A percentile compares a stretch with the other conserved stretches of the same genome.
Conservation (phyloP, 2,797 vertebrate genomes). For the Sebastes glaucus region DNA sequence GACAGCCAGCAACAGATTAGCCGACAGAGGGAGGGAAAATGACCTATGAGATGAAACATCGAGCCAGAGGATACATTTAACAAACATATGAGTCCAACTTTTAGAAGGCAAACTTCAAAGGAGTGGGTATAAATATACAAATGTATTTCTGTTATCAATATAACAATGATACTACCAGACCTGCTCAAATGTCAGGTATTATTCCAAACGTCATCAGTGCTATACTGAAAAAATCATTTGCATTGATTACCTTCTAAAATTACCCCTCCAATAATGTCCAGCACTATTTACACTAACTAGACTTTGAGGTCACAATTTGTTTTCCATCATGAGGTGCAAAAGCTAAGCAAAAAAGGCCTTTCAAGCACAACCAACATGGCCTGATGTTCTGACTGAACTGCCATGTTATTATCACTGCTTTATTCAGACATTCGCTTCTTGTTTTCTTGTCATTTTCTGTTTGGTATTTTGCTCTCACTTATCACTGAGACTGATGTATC, state of each 20-base stretch:
- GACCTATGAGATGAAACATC: conserved; percentile 47
- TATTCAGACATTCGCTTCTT: conserved; percentile 6
- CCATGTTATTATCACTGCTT: conserved; percentile 1
- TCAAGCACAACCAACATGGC: background rate
- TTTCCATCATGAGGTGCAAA: conserved; percentile 14
- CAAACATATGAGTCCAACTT: conserved; percentile 16
- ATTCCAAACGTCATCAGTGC: conserved; percentile 40
- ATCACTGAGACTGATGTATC: conserved; percentile 16
- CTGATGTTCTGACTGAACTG: conserved; percentile 8
- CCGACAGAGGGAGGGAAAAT: conserved; percentile 48
- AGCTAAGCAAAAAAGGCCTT: background rate
- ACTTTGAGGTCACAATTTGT: conserved; percentile 41
- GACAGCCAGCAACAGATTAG: conserved; percentile 66
- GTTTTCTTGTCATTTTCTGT: conserved; percentile 16
- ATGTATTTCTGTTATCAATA: background rate
- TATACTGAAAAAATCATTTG: conserved; percentile 42
- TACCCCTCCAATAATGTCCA: conserved; percentile 24
- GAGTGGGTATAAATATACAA: background rate
- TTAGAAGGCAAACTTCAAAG: background rate
- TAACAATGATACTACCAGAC: background rate
- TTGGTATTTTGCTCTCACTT: background rate
- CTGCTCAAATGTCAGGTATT: conserved; percentile 24
- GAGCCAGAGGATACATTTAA: conserved; percentile 49
- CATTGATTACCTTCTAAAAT: conserved; percentile 60
- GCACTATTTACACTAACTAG: conserved; percentile 25